Percentiles rank a stretch among this genome's conserved stretches.
These are phyloP conservation scores for Hydropsyche tenuis DNA, from an alignment of 1,140 invertebrate genomes.

Conservation along the genomic window DNA sequence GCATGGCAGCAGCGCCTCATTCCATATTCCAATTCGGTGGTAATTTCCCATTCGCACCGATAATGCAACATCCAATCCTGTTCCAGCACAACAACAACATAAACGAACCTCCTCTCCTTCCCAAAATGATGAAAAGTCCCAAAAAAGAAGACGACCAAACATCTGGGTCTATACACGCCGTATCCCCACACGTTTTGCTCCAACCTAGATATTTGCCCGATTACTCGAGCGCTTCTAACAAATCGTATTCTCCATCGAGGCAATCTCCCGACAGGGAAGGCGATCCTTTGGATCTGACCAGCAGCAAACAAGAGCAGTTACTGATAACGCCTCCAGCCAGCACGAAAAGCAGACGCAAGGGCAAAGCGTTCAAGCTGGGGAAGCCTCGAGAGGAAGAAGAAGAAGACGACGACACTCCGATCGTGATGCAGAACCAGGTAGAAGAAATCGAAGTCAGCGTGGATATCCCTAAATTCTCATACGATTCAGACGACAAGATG, in stretches of 20 bases:
- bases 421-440: neutral
- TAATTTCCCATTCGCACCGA: constrained; percentile 57
- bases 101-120: constrained; percentile 48
- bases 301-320: constrained; percentile 53
- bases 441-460: constrained; percentile 42
- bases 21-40: constrained; percentile 59
- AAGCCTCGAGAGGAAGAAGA: constrained; percentile 62
- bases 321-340: constrained; percentile 57
- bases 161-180: neutral
- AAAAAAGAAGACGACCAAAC: constrained; percentile 37
- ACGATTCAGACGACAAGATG: constrained; percentile 41
- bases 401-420: constrained; percentile 44
- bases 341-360: constrained; percentile 77
- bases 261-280: constrained; percentile 51
- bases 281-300: constrained; percentile 67
- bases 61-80: constrained; percentile 59
- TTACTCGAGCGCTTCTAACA: constrained; percentile 53
- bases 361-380: constrained; percentile 78
- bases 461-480: constrained; percentile 32
- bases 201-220: constrained; percentile 40
- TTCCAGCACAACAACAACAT: constrained; percentile 59
- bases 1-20: constrained; percentile 53
- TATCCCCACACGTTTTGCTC: constrained; percentile 40
- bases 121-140: constrained; percentile 40
- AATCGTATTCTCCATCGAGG: constrained; percentile 53